Conservation (phyloP, 2,113 vertebrate genomes). For the Probosciger aterrimus region DNA sequence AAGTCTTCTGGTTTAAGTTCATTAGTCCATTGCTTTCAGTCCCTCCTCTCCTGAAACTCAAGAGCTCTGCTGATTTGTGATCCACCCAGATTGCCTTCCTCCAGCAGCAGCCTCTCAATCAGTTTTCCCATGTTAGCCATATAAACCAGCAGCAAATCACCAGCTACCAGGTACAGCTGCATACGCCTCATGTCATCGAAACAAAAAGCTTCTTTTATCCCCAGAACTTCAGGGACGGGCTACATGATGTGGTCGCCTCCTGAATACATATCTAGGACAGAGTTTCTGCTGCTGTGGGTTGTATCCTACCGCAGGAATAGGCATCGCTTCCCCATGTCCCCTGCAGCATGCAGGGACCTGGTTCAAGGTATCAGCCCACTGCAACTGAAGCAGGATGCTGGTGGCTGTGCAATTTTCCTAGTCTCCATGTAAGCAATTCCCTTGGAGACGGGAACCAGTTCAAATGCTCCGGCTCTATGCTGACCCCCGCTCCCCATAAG, state of each 20-base stretch:
- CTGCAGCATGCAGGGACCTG: rapidly evolving
- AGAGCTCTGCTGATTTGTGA: slow-evolving; percentile 7
- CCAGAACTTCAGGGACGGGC: neutral
- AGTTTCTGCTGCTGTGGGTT: neutral
- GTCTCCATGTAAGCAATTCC: neutral
- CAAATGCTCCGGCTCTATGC: neutral
- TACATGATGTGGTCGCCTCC: neutral
- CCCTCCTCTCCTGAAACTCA: neutral
- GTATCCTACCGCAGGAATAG: neutral
- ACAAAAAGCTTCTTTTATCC: neutral
- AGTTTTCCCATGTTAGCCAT: slow-evolving; percentile 5
- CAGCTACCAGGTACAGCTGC: neutral
- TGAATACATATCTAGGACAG: neutral
- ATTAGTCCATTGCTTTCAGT: slow-evolving; percentile 1
- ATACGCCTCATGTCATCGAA: neutral
- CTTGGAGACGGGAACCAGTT: neutral
- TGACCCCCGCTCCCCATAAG: neutral
- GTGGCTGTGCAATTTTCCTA: neutral
- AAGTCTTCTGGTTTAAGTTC: slow-evolving; percentile 43
- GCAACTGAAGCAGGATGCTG: neutral
- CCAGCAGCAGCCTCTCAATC: neutral
- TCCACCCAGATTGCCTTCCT: neutral
- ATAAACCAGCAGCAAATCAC: neutral
- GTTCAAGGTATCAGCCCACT: neutral
- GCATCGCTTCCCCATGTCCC: neutral